Evolutionary conservation across 2,888 invertebrate species (phyloP).

Genomic region (Cremastinae sp.): DNA sequence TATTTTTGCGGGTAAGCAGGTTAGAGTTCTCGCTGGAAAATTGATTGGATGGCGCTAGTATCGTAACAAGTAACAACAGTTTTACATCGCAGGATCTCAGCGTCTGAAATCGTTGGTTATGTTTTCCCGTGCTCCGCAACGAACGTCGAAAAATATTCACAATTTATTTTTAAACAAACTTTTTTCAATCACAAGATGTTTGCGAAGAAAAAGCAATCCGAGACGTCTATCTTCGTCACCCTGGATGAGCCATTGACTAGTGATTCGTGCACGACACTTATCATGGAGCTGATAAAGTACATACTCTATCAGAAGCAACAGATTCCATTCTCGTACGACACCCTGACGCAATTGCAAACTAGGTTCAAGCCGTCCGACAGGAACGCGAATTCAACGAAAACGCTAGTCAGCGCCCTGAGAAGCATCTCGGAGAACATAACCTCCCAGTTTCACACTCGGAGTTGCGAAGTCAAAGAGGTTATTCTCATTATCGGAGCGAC

Average conservation of each 20-base stretch:
- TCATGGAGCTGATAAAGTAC: constrained; percentile 78
- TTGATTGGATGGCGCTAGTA: too few species aligned
- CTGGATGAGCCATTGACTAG: constrained; percentile 78
- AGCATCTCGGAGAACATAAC: constrained; percentile 71
- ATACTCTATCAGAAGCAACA: constrained; percentile 79
- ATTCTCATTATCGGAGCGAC: constrained; percentile 78
- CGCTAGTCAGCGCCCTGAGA: constrained; percentile 67
- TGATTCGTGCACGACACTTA: constrained; percentile 75
- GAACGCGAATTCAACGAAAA: constrained; percentile 68
- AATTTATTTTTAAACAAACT: background rate
- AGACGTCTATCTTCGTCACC: constrained; percentile 71
- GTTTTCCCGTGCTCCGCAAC: too few species aligned
- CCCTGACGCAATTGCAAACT: constrained; percentile 70
- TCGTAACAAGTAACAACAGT: too few species aligned
- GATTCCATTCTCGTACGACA: constrained; percentile 78
- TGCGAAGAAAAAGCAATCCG: constrained; percentile 60
- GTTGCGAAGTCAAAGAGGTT: constrained; percentile 75
- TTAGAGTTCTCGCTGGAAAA: too few species aligned
- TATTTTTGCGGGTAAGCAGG: too few species aligned
- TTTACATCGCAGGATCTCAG: too few species aligned
- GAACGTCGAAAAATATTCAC: too few species aligned
- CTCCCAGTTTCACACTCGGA: constrained; percentile 69
- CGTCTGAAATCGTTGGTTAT: too few species aligned
- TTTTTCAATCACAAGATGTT: constrained; percentile 65
- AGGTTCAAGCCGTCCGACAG: constrained; percentile 71